These are phyloP conservation scores for Nomada ruficornis DNA, from an alignment of 2,888 invertebrate genomes.

Conservation along the genomic window DNA sequence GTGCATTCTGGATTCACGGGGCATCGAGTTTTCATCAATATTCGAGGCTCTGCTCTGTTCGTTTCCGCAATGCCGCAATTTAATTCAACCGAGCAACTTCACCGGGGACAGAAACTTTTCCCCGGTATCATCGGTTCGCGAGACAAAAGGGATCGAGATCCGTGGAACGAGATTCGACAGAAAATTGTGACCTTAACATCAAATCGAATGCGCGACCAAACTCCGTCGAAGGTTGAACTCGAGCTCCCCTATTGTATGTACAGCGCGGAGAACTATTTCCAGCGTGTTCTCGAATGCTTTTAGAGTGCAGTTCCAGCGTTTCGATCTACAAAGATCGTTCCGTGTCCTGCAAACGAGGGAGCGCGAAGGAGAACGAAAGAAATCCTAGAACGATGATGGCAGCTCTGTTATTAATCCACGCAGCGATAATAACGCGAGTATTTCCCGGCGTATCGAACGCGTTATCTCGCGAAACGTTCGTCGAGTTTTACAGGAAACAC, in stretches of 20 bases:
- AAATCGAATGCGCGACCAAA: slow-evolving; percentile 1
- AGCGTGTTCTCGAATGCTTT: not conserved
- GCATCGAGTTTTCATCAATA: not conserved
- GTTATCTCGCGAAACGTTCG: slow-evolving; percentile 25
- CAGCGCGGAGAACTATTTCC: not conserved
- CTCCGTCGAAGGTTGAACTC: not conserved
- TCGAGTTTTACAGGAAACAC: not conserved
- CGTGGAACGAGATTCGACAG: not conserved
- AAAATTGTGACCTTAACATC: slow-evolving; percentile 11
- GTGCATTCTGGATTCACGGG: not conserved
- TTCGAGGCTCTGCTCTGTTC: not conserved
- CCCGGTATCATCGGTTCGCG: not conserved
- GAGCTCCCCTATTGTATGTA: not conserved
- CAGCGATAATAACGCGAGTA: not conserved
- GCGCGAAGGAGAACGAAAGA: not conserved
- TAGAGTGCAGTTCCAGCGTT: not conserved
- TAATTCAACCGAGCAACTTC: not conserved
- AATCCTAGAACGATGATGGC: not conserved
- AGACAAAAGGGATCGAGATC: not conserved
- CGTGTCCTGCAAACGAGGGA: not conserved
- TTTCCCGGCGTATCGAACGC: not conserved
- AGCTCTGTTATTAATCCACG: slow-evolving; percentile 23
- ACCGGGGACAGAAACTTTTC: not conserved
- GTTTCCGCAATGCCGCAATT: not conserved
- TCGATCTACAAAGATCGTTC: not conserved